Conservation (phyloP, 2,888 invertebrate species). For the Cacoxenus indagator region DNA sequence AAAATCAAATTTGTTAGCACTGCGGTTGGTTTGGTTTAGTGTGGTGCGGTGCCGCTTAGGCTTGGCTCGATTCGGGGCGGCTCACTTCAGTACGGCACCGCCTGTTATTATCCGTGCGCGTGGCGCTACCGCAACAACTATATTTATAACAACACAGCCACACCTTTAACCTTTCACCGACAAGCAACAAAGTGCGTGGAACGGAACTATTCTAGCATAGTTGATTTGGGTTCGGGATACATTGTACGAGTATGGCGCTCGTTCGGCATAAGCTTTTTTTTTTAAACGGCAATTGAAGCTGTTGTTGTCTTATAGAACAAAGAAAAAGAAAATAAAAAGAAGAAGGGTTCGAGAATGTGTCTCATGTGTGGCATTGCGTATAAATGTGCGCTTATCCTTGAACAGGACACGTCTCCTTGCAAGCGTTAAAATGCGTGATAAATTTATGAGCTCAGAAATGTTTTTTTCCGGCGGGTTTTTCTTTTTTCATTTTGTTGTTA, state of each 20-base stretch:
- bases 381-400: conserved; percentile 34
- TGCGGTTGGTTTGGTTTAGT: conserved; percentile 22
- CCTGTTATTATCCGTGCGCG: conserved; percentile 24
- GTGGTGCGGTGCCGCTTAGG: conserved; percentile 33
- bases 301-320: neutral
- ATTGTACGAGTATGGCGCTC: no score
- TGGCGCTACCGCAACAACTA: neutral
- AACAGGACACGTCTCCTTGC: conserved; percentile 44
- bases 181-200: neutral
- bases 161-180: conserved; percentile 57
- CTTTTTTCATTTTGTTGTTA: conserved; percentile 10
- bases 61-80: conserved; percentile 20
- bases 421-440: conserved; percentile 42
- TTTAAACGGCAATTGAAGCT: no score
- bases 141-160: conserved; percentile 9
- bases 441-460: conserved; percentile 48
- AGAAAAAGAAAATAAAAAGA: neutral
- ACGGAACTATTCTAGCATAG: no score
- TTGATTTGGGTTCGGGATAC: neutral
- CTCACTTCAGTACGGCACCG: neutral
- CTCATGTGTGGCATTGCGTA: conserved; percentile 18
- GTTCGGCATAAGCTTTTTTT: conserved; percentile 9
- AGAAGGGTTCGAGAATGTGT: conserved; percentile 39
- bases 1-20: conserved; percentile 61
- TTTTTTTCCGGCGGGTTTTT: conserved; percentile 38